Percentiles rank a stretch among this genome's conserved stretches.
Conservation (phyloP, 2,113 vertebrate species). For the Mixornis gularis region DNA sequence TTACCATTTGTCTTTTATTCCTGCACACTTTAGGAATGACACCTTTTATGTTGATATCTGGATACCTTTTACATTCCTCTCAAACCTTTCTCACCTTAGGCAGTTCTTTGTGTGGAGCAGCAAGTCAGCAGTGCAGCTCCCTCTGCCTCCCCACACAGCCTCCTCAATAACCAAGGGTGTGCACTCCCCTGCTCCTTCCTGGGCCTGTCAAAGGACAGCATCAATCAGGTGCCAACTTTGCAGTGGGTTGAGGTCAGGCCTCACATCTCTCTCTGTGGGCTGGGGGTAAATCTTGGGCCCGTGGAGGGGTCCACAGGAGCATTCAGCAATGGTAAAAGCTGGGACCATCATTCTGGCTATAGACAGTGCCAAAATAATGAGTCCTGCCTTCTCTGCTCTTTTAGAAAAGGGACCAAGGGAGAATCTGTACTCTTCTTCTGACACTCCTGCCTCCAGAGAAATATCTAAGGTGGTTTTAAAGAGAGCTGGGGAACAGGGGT, state of each 20-base stretch:
- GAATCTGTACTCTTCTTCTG: background rate
- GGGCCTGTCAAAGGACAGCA: background rate
- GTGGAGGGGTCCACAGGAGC: background rate
- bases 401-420: background rate
- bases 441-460: background rate
- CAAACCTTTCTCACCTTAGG: background rate
- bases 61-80: conserved; percentile 9
- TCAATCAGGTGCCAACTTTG: background rate
- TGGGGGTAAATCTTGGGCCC: background rate
- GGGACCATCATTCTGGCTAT: background rate
- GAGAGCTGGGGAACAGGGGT: background rate
- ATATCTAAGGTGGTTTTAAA: background rate
- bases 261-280: background rate
- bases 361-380: background rate
- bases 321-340: background rate
- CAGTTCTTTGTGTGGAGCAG: background rate
- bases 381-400: background rate
- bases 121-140: background rate
- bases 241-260: background rate
- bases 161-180: background rate
- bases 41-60: conserved; percentile 22
- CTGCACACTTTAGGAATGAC: conserved; percentile 19
- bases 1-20: conserved; percentile 39
- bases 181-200: background rate
- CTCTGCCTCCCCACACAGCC: background rate